Conservation (phyloP, 2,797 vertebrate species). For the Hypotaenidia philippensis region DNA sequence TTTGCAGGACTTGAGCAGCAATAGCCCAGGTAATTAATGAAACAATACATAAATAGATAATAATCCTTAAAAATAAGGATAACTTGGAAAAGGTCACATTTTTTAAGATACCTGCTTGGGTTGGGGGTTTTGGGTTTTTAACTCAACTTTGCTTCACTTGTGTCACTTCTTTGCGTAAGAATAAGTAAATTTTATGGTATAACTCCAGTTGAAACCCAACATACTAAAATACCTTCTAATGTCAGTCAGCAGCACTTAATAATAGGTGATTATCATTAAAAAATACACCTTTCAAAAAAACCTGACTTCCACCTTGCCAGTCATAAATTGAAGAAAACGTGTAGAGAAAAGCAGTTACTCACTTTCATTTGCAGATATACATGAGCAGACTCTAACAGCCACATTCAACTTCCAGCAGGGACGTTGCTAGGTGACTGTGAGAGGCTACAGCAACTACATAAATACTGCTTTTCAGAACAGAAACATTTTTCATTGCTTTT, state of each 20-base stretch:
- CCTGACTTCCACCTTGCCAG: not conserved
- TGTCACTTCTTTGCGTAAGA: not conserved
- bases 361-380: not conserved
- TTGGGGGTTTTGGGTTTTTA: not conserved
- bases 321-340: not conserved
- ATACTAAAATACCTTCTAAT: not conserved
- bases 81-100: not conserved
- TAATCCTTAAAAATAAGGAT: not conserved
- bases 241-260: not conserved
- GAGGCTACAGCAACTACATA: not conserved
- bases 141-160: not conserved
- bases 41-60: not conserved
- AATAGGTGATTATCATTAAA: not conserved
- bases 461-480: not conserved
- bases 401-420: not conserved
- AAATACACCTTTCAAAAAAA: not conserved
- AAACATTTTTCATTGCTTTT: not conserved
- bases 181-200: not conserved
- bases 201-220: not conserved
- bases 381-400: not conserved
- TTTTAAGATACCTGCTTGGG: not conserved
- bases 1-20: not conserved
- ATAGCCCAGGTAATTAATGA: not conserved
- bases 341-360: not conserved
- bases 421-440: not conserved